These are phyloP conservation scores for Parelbella ahira DNA, from an alignment of 2,888 invertebrate genomes.

Conservation along the genomic window DNA sequence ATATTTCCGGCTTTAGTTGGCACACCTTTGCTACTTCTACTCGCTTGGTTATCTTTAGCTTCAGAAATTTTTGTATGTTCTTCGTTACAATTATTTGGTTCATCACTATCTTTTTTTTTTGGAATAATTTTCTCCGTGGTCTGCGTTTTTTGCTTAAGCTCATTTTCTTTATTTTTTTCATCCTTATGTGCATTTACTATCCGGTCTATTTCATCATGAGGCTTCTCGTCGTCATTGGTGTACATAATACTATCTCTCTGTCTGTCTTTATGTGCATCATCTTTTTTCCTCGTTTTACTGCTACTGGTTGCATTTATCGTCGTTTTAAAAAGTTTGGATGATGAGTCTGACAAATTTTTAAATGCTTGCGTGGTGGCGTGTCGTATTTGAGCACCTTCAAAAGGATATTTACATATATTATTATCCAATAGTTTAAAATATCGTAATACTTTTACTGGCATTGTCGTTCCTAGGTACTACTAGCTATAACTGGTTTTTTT, in stretches of 20 bases:
- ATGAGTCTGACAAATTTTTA: slow-evolving; percentile 48
- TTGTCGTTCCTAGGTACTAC: too few relatives aligned
- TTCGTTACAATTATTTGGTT: too few relatives aligned
- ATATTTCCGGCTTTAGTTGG: too few relatives aligned
- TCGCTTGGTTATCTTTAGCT: too few relatives aligned
- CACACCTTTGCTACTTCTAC: too few relatives aligned
- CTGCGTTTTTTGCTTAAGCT: too few relatives aligned
- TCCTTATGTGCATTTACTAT: slow-evolving; percentile 55
- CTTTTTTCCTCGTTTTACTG: slow-evolving; percentile 1
- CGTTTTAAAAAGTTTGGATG: slow-evolving; percentile 53
- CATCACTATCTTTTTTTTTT: slow-evolving; percentile 20
- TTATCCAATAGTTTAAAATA: background rate
- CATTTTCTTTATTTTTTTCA: slow-evolving; percentile 36
- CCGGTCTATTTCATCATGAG: slow-evolving; percentile 66
- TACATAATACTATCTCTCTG: slow-evolving; percentile 70
- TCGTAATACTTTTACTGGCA: background rate
- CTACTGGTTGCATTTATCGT: slow-evolving; percentile 38
- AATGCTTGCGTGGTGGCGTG: slow-evolving; percentile 61
- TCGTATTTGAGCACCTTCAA: slow-evolving; percentile 62
- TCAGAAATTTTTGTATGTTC: too few relatives aligned
- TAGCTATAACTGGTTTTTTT: too few relatives aligned
- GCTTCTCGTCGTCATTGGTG: slow-evolving; percentile 58
- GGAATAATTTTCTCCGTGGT: too few relatives aligned
- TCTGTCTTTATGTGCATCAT: slow-evolving; percentile 30
- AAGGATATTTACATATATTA: background rate